Base-by-base conservation (phyloP, 2,888 invertebrate species). In the Drosophila nr. perissopoda region DNA sequence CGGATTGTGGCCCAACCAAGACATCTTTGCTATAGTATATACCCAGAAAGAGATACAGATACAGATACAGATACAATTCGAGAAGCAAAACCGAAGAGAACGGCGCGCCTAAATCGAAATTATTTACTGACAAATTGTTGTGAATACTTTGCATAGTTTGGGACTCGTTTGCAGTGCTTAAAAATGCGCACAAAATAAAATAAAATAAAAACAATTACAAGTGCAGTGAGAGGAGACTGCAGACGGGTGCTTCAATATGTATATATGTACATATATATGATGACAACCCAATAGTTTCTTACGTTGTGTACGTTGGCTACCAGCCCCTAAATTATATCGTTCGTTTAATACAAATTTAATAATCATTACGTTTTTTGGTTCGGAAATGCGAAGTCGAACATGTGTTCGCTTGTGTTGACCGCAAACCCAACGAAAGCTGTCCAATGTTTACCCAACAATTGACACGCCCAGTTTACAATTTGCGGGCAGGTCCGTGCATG, bases 81-180 rank as follows among this genome's bases (percentile, higher is more conserved):
- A 63, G 25, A 58, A 46, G 57, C 62, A 59, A n/a, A 36, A 60
- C 52, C 61, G 46, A 74, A 72, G 49, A 58, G 40, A 59, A 48
- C 49, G 66, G 63, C 70, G 70, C 42, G 57, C 42, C 76, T 75
- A 77, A 80, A 85, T 84, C 81, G 76, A 89, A 89, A 89, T 91
- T 91, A 92, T 88, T 92, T 91, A 90, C 92, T 92, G 92, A 92
- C 92, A 92, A 92, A 92, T 92, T 92, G 92, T 91, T 89, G 89
- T 75, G 83, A 90, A 92, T 92, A 78, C 71, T 87, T 91, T 59
- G 81, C 91, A 92, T 92, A 89, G 78, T 79, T 79, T 76, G 2
- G 69, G 70, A 71, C 76, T 74, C 68, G 79, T 82, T 77, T 78
- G 70, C 79, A 72, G 74, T 62, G 62, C 63, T 60, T 70, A 76